Conservation (phyloP, 2,888 invertebrate genomes). For the Fragum sueziense region DNA sequence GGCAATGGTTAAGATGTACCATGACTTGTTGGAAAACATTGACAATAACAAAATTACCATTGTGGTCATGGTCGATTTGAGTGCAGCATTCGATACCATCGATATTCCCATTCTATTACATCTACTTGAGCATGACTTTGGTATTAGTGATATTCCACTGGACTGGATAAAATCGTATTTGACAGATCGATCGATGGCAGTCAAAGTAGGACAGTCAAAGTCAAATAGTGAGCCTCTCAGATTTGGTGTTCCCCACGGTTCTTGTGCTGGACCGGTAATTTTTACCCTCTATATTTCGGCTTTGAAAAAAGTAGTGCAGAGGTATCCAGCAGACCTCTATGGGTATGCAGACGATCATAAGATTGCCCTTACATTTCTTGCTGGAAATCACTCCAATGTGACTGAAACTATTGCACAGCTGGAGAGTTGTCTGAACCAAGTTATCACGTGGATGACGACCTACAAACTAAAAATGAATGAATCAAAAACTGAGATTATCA, state of each 20-base stretch:
- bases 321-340: constrained; percentile 31
- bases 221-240: constrained; percentile 21
- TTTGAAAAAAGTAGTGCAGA: constrained; percentile 36
- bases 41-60: constrained; percentile 21
- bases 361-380: constrained; percentile 35
- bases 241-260: constrained; percentile 44
- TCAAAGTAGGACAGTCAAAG: constrained; percentile 15
- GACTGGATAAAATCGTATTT: constrained; percentile 43
- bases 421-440: constrained; percentile 36
- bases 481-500: constrained; percentile 24
- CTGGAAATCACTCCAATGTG: constrained; percentile 24
- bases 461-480: constrained; percentile 48
- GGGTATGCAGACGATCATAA: constrained; percentile 44
- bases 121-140: constrained; percentile 30
- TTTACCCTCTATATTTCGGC: constrained; percentile 49
- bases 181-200: constrained; percentile 32
- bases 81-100: constrained; percentile 47
- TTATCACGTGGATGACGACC: constrained; percentile 46
- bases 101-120: constrained; percentile 38
- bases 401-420: constrained; percentile 20
- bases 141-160: constrained; percentile 29
- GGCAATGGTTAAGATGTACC: constrained; percentile 44
- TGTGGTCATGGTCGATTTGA: constrained; percentile 49
- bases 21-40: constrained; percentile 29
- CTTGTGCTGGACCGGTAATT: constrained; percentile 33